Conservation (phyloP, 2,113 vertebrate genomes). For the Scopus umbretta region DNA sequence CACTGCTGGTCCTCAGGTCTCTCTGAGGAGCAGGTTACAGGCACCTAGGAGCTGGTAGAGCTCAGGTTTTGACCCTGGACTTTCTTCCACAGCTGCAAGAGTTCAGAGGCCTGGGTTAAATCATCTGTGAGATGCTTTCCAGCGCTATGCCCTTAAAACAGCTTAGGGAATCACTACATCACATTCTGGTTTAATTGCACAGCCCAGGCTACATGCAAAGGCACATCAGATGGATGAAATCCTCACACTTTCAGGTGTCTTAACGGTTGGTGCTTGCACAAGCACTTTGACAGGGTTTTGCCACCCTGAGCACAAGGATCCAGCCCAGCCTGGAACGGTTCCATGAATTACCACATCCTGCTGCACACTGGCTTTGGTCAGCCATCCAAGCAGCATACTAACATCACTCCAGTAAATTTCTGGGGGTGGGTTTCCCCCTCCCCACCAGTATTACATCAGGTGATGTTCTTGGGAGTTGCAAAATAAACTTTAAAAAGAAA, state of each 20-base stretch:
- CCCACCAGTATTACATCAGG: no score
- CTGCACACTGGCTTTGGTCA: background rate
- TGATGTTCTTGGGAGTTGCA: background rate
- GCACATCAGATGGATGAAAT: background rate
- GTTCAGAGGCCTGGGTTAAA: background rate
- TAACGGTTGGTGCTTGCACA: background rate
- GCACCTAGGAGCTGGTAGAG: background rate
- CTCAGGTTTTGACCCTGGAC: background rate
- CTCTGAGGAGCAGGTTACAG: rapidly evolving
- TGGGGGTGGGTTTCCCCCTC: background rate
- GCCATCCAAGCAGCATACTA: background rate
- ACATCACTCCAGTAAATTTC: background rate
- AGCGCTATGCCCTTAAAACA: rapidly evolving
- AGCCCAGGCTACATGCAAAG: background rate
- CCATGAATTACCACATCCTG: background rate
- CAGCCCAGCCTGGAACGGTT: background rate
- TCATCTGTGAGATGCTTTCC: background rate
- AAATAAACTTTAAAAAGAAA: background rate
- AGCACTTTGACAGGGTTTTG: background rate
- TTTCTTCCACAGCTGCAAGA: background rate
- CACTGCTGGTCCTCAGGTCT: background rate
- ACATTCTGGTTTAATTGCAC: background rate
- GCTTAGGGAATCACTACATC: background rate
- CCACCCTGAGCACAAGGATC: background rate
- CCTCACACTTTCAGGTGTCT: background rate